Percentiles rank a stretch among this genome's conserved stretches.
Evolutionary conservation across 2,888 invertebrate species (phyloP).

Genomic region (Lasius platythorax): DNA sequence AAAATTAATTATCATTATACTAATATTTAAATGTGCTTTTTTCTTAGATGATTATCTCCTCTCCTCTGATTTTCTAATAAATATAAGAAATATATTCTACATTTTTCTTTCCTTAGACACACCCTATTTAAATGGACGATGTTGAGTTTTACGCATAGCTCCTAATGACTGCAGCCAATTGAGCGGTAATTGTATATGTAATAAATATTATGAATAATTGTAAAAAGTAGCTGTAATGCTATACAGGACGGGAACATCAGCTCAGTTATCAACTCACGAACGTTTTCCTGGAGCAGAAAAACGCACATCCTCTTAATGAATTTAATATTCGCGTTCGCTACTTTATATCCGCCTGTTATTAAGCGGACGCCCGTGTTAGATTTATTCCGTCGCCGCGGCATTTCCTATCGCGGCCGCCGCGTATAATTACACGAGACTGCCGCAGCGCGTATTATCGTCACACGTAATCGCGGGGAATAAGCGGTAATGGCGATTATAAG

Average conservation of each 20-base stretch:
- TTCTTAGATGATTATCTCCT: not conserved
- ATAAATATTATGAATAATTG: not conserved
- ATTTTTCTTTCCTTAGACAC: not conserved
- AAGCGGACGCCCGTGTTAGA: constrained; percentile 29
- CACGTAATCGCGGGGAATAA: constrained; percentile 40
- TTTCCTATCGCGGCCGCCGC: constrained; percentile 22
- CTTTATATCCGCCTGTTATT: constrained; percentile 23
- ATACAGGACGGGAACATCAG: not conserved
- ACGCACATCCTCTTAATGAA: constrained; percentile 4
- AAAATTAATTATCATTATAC: not conserved
- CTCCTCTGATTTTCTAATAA: not conserved
- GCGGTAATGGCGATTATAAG: constrained; percentile 43
- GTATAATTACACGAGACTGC: constrained; percentile 30
- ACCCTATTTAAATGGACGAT: not conserved
- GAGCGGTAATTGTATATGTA: not conserved
- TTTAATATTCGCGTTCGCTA: constrained; percentile 13
- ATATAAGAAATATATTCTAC: not conserved
- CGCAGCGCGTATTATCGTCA: constrained; percentile 45
- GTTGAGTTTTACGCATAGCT: not conserved
- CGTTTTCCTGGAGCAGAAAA: not conserved
- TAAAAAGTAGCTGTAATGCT: not conserved
- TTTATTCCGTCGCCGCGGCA: constrained; percentile 28
- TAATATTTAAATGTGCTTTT: not conserved
- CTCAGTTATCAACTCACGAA: not conserved
- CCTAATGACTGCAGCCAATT: not conserved